A percentile compares a stretch with the other conserved stretches of the same genome.
Evolutionary conservation across 2,888 invertebrate species (phyloP).

Genomic region (Platycheirus rosarum): DNA sequence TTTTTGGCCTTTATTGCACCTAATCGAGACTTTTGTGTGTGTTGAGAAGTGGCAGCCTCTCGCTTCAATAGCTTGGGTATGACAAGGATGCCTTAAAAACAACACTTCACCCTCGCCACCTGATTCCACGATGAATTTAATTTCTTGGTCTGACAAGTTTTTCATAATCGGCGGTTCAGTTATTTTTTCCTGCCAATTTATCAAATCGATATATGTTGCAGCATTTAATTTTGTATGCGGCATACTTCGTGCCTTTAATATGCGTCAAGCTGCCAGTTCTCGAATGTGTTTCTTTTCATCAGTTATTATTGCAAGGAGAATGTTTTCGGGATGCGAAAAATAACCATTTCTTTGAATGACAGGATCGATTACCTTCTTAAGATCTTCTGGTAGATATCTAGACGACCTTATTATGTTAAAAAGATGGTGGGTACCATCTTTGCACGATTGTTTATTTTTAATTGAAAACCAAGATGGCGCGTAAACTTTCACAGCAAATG

Average conservation of each 20-base stretch:
- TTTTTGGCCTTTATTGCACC: not conserved
- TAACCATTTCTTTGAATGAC: not conserved
- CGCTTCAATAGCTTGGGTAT: not conserved
- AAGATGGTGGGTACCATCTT: no score
- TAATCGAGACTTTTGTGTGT: not conserved
- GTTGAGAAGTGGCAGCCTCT: not conserved
- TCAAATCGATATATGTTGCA: no score
- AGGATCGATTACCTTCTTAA: not conserved
- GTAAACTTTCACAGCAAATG: constrained; percentile 8
- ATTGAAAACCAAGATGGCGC: constrained; percentile 13
- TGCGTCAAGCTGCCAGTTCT: no score
- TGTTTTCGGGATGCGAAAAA: not conserved
- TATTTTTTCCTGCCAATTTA: no score
- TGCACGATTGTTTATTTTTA: not conserved
- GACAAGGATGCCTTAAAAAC: not conserved
- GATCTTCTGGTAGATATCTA: no score
- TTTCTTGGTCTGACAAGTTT: no score
- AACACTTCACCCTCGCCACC: not conserved
- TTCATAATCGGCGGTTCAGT: no score
- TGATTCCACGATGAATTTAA: no score
- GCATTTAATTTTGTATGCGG: no score
- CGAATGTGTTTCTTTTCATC: not conserved
- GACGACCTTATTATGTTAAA: no score
- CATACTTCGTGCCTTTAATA: no score
- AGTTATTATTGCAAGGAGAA: not conserved